Percentiles rank a stretch among this genome's conserved stretches.
phyloP scores from a whole-genome alignment of 1,140 invertebrate species.

The Meloidogyne exigua region DNA sequence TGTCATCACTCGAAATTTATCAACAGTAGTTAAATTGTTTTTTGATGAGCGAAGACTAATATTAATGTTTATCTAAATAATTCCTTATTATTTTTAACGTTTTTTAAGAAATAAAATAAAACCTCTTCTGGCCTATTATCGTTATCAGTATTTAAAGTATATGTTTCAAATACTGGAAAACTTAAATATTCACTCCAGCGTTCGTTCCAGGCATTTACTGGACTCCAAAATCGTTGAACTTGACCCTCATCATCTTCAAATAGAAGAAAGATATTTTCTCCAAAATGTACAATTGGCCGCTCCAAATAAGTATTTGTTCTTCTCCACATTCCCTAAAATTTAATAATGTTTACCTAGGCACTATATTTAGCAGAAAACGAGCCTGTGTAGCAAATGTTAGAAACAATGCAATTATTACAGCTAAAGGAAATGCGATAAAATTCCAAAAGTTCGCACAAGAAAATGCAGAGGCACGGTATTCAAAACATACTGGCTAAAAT shows the following conservation, averaged over 20 bases:
- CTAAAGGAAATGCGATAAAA: neutral
- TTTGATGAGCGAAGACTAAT: neutral
- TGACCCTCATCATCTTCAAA: conserved; percentile 12
- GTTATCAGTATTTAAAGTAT: conserved; percentile 23
- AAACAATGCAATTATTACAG: conserved; percentile 1
- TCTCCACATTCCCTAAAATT: conserved; percentile 31
- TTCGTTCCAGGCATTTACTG: conserved; percentile 10
- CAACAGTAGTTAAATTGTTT: neutral
- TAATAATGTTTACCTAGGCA: too few relatives aligned
- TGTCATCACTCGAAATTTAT: neutral
- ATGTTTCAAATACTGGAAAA: conserved; percentile 29
- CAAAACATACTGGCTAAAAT: neutral
- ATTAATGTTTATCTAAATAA: conserved; percentile 14
- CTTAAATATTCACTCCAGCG: neutral
- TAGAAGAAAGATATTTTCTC: neutral
- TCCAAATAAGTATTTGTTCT: conserved; percentile 39
- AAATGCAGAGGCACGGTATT: neutral
- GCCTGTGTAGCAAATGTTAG: neutral
- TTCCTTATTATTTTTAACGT: neutral
- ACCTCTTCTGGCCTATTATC: conserved; percentile 32
- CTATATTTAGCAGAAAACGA: neutral
- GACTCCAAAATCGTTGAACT: conserved; percentile 30
- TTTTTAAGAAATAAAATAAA: neutral
- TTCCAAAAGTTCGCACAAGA: neutral
- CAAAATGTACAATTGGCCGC: conserved; percentile 26